Evolutionary conservation across 2,888 invertebrate genomes (phyloP).

Genomic region (Digitonthophagus gazella): DNA sequence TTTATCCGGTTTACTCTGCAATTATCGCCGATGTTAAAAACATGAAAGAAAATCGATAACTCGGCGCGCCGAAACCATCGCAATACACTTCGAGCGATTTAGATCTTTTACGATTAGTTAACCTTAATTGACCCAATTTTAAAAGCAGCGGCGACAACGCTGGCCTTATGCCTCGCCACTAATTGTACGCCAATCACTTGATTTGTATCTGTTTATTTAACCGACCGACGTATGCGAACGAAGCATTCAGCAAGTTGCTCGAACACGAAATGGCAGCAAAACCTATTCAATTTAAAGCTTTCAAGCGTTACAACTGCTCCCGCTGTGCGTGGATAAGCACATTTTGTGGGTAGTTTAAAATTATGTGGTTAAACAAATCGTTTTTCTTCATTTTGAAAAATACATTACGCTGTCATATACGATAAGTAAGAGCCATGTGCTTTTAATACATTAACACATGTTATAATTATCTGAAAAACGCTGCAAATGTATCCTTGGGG

Average conservation of each 20-base stretch:
- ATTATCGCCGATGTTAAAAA: background rate
- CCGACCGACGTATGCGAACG: background rate
- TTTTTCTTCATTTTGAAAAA: no score
- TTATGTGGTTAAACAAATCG: no score
- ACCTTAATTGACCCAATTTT: background rate
- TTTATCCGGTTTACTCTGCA: background rate
- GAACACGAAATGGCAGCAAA: background rate
- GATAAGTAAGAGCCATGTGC: no score
- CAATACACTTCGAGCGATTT: background rate
- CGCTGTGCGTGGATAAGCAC: no score
- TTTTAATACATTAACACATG: no score
- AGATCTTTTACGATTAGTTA: background rate
- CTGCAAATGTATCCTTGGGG: background rate
- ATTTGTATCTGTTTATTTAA: background rate
- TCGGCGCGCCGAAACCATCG: no score
- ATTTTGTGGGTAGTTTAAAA: no score
- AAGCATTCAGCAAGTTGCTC: background rate
- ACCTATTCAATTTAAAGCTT: background rate
- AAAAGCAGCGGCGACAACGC: background rate
- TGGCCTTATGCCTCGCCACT: background rate
- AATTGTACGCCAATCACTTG: background rate
- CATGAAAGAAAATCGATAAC: no score
- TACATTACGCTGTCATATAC: no score
- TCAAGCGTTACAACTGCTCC: background rate
- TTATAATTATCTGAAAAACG: background rate